These are phyloP conservation scores for Melanchra persicariae DNA, from an alignment of 2,888 invertebrate genomes.

Conservation along the genomic window DNA sequence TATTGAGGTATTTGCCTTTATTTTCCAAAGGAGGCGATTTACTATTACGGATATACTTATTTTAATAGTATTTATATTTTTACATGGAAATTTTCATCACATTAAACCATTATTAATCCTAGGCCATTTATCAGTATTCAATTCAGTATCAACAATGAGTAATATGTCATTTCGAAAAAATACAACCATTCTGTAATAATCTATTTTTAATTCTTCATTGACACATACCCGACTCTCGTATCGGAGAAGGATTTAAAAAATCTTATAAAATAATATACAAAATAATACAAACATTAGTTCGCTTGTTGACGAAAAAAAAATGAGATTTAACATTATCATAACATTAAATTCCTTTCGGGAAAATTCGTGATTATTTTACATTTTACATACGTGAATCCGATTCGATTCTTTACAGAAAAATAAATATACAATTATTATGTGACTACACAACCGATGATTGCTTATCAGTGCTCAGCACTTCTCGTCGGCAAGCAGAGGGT, in stretches of 20 bases:
- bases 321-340: conserved; percentile 87
- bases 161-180: conserved; percentile 88
- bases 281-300: conserved; percentile 90
- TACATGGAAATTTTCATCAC: conserved; percentile 91
- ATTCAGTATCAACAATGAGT: conserved; percentile 87
- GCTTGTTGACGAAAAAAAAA: conserved; percentile 79
- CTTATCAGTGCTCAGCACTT: conserved; percentile 85
- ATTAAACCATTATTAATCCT: conserved; percentile 87
- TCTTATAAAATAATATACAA: conserved; percentile 90
- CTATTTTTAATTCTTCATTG: conserved; percentile 82
- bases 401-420: conserved; percentile 86
- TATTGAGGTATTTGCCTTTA: conserved; percentile 90
- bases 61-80: conserved; percentile 90
- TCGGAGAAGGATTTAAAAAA: conserved; percentile 83
- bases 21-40: conserved; percentile 89
- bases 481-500: conserved; percentile 88
- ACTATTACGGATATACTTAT: conserved; percentile 90
- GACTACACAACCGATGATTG: conserved; percentile 87
- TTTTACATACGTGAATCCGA: conserved; percentile 79
- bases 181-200: conserved; percentile 88
- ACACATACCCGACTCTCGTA: conserved; percentile 76
- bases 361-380: conserved; percentile 85
- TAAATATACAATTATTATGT: conserved; percentile 87
- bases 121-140: conserved; percentile 88
- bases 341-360: conserved; percentile 82